These are phyloP conservation scores for Zaprionus obscuricornis DNA, from an alignment of 2,888 invertebrate genomes.

Conservation along the genomic window DNA sequence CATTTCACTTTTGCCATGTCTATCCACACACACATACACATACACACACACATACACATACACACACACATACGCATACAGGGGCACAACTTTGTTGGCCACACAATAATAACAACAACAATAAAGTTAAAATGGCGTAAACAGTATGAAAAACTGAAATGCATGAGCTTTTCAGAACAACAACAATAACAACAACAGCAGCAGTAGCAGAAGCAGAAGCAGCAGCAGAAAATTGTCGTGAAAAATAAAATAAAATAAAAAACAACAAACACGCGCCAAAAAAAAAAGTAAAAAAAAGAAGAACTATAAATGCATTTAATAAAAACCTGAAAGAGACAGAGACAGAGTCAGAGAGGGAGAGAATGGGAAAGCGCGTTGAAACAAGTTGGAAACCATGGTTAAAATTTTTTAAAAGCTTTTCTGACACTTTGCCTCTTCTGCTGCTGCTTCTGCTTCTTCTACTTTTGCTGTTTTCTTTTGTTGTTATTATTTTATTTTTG, in stretches of 20 bases:
- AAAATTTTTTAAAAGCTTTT: constrained; percentile 62
- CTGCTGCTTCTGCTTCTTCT: background rate
- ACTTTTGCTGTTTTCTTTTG: background rate
- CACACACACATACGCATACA: constrained; percentile 4
- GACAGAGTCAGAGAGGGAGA: background rate
- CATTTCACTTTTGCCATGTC: constrained; percentile 72
- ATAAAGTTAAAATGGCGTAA: constrained; percentile 70
- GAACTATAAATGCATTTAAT: constrained; percentile 61
- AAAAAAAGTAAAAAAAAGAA: constrained; percentile 20
- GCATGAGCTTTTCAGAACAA: constrained; percentile 63
- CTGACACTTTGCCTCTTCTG: constrained; percentile 47
- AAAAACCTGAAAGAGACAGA: constrained; percentile 28
- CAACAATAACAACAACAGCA: background rate
- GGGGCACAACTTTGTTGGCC: constrained; percentile 35
- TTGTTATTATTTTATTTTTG: background rate
- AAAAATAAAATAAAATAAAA: constrained; percentile 28
- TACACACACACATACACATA: constrained; percentile 5
- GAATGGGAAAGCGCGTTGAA: background rate
- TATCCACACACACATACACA: constrained; percentile 45
- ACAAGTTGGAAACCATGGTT: constrained; percentile 5
- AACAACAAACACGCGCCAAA: constrained; percentile 16
- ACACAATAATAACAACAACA: constrained; percentile 48
- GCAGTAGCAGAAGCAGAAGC: constrained; percentile 30
- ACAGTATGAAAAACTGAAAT: constrained; percentile 65
- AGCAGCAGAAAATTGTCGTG: background rate